phyloP scores from a whole-genome alignment of 2,113 vertebrate species.

The Macaca nemestrina region DNA sequence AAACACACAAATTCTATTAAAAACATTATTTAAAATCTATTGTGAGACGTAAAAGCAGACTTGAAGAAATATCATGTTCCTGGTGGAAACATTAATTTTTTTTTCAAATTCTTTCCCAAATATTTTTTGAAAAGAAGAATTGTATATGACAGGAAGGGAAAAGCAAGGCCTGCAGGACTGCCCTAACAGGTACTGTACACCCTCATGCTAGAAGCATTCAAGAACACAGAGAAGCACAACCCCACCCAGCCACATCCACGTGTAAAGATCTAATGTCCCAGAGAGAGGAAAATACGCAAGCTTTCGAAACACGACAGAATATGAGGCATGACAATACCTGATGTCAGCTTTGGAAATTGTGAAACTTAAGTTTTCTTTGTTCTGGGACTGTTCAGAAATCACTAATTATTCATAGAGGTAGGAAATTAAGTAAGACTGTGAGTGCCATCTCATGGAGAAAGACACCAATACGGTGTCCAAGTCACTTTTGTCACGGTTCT shows the following conservation, averaged over 20 bases:
- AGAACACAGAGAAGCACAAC: accelerated
- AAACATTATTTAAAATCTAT: conserved; percentile 25
- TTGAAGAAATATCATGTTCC: background rate
- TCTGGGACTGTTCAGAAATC: background rate
- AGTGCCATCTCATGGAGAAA: background rate
- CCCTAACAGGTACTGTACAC: too few species aligned
- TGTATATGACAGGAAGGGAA: background rate
- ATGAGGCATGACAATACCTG: background rate
- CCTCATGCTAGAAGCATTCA: background rate
- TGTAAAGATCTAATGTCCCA: background rate
- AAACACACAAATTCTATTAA: background rate
- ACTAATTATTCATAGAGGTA: background rate
- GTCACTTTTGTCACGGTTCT: background rate
- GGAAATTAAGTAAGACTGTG: background rate
- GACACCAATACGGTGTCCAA: accelerated
- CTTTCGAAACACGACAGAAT: background rate
- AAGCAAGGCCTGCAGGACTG: accelerated
- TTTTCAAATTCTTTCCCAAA: background rate
- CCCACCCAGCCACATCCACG: accelerated
- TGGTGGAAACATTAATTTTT: background rate
- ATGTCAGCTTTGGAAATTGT: conserved; percentile 18
- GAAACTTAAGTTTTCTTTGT: background rate
- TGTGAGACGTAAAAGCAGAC: background rate
- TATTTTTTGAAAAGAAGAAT: background rate
- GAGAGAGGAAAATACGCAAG: background rate